Evolutionary conservation across 2,797 vertebrate species (phyloP), one percentile per base, ranked within the genome.

Genomic region (Gymnoscopelus microlampas): DNA sequence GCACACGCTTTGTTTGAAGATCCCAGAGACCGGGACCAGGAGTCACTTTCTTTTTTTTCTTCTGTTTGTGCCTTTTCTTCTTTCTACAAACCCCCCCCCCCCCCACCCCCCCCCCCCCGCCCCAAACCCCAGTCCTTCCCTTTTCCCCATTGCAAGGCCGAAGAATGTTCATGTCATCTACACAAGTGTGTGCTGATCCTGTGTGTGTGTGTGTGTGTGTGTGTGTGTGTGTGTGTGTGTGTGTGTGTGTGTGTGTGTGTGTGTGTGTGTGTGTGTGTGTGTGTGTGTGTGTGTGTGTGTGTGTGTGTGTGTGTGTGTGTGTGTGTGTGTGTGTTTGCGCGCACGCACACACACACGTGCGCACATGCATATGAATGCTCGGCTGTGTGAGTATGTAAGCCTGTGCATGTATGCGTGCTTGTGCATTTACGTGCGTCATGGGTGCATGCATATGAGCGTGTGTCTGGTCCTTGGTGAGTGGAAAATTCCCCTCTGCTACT

Each of bases 1-100:
- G 77, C 76, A 70, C 81, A 73, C 11, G 76, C 94, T 96, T 96
- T 98, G 93, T 98, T 98, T 98, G 95, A 95, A 91, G 95, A 98
- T 98, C 96, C 96, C 97, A 98, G 96, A 95, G 85, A 85, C 86
- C 78, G 77, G 71, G 71, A 74, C 83, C 92, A 86, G 2, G 81
- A 92, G 88, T 89, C 72, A n/a, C 74, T 77, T 73, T 74, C 48
- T 32, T 80, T 79, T 76, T 76, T 19, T 19, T 1, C 19, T 19
- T 74, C 66, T 53, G 57, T 77, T 68, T 75, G 47, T 48, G 0
- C 5, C 11, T 10, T 32, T 60, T 60, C 14, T 35, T 12, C 53
- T 55, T 48, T 49, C 60, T 26, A 66, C 32, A 32, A 11, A 10
- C 50, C 6, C 2, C 12, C 44, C 58, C 71, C 65, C 55, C 29